A percentile compares a stretch with the other conserved stretches of the same genome.
Evolutionary conservation across 2,888 invertebrate genomes (phyloP).

Genomic region (Mermis nigrescens): DNA sequence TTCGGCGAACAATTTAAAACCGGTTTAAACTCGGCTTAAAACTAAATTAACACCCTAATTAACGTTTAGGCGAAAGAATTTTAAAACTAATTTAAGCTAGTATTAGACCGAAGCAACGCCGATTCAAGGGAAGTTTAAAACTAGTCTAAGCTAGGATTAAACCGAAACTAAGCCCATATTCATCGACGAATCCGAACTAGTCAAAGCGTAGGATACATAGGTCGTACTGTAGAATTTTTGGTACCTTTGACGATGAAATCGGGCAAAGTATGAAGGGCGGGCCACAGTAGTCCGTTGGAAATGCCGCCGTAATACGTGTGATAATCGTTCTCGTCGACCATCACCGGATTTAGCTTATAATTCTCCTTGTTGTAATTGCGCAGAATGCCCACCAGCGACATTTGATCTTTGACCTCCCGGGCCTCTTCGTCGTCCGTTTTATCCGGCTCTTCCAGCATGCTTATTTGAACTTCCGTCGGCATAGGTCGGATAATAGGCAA

Average conservation of each 20-base stretch:
- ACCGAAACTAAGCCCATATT: too few relatives aligned
- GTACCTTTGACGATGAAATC: conserved; percentile 9
- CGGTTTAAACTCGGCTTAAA: too few relatives aligned
- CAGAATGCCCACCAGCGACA: conserved; percentile 28
- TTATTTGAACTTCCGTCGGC: not conserved
- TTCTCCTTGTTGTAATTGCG: conserved; percentile 26
- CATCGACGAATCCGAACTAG: too few relatives aligned
- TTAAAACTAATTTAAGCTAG: too few relatives aligned
- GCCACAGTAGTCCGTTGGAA: conserved; percentile 25
- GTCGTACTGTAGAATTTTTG: too few relatives aligned
- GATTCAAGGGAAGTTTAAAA: too few relatives aligned
- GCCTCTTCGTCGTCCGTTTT: not conserved
- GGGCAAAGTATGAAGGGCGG: conserved; percentile 20
- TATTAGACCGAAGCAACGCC: too few relatives aligned
- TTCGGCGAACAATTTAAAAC: too few relatives aligned
- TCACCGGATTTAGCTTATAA: conserved; percentile 30
- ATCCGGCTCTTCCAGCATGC: not conserved
- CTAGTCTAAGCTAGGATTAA: too few relatives aligned
- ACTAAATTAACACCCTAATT: too few relatives aligned
- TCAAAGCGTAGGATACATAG: too few relatives aligned
- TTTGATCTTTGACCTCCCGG: not conserved
- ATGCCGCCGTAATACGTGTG: conserved; percentile 25
- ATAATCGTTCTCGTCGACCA: conserved; percentile 28
- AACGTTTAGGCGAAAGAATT: too few relatives aligned
- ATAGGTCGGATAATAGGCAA: not conserved